Evolutionary conservation across 2,888 invertebrate species (phyloP).

Genomic region (Cordilura impudica): DNA sequence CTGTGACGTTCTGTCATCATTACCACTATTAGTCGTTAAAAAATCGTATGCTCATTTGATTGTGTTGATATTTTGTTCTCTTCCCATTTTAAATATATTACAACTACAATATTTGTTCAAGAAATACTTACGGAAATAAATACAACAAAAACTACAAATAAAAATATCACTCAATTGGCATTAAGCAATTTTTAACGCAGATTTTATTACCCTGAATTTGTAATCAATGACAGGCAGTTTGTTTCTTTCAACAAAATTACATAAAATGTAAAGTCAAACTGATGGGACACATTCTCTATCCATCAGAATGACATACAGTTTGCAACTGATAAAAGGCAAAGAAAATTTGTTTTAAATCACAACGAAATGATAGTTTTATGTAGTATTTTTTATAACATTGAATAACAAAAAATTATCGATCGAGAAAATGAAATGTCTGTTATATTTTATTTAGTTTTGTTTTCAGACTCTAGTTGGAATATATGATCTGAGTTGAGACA

Average conservation of each 20-base stretch:
- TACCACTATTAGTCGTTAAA: conserved; percentile 44
- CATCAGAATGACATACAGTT: background rate
- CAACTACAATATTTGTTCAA: conserved; percentile 11
- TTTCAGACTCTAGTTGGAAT: too few relatives aligned
- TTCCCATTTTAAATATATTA: background rate
- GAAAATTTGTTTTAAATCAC: too few relatives aligned
- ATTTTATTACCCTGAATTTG: conserved; percentile 37
- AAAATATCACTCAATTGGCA: conserved; percentile 26
- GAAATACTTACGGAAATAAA: conserved; percentile 7
- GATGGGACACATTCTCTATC: background rate
- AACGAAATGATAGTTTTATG: too few relatives aligned
- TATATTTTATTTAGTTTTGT: too few relatives aligned
- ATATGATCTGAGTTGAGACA: too few relatives aligned
- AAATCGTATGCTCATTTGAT: conserved; percentile 38
- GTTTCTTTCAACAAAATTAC: background rate
- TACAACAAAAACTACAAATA: background rate
- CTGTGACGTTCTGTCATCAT: conserved; percentile 14
- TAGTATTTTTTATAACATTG: too few relatives aligned
- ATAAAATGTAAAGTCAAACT: background rate
- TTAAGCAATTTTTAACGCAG: conserved; percentile 27
- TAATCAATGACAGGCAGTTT: conserved; percentile 16
- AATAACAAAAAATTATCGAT: too few relatives aligned
- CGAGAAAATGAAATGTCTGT: too few relatives aligned
- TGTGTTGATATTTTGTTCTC: conserved; percentile 10
- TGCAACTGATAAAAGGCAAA: background rate